Conservation (phyloP, 1,140 invertebrate species). For the Rhagoletis pomonella region DNA sequence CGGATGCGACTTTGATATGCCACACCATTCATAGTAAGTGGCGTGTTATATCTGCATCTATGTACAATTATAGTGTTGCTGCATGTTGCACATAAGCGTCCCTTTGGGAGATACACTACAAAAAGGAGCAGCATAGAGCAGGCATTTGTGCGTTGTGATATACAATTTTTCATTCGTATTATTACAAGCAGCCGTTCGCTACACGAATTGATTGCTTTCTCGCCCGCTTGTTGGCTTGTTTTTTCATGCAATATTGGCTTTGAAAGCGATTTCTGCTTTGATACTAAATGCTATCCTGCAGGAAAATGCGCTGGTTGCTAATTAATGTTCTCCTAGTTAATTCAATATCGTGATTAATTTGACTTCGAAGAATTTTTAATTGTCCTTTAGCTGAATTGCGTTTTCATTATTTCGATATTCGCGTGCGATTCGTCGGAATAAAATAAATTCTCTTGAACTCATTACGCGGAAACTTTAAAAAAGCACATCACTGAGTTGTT, state of each 20-base stretch:
- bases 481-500: too few species aligned
- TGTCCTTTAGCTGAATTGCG: too few species aligned
- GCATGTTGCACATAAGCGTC: not conserved
- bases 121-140: not conserved
- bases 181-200: not conserved
- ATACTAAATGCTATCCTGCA: not conserved
- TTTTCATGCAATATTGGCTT: not conserved
- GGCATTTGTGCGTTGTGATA: not conserved
- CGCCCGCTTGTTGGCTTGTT: not conserved
- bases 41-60: constrained; percentile 44
- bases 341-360: not conserved
- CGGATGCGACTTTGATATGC: constrained; percentile 31
- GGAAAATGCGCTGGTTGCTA: not conserved
- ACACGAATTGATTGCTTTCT: constrained; percentile 31
- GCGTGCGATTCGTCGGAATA: too few species aligned
- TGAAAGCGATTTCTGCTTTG: not conserved
- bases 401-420: too few species aligned
- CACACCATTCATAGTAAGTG: not conserved
- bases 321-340: not conserved
- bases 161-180: constrained; percentile 28
- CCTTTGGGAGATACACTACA: not conserved
- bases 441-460: too few species aligned
- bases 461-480: too few species aligned
- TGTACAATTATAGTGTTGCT: not conserved
- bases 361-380: too few species aligned